Percentiles rank a stretch among this genome's conserved stretches.
Evolutionary conservation across 2,888 invertebrate genomes (phyloP).

Genomic region (Ryuthela nishihirai): DNA sequence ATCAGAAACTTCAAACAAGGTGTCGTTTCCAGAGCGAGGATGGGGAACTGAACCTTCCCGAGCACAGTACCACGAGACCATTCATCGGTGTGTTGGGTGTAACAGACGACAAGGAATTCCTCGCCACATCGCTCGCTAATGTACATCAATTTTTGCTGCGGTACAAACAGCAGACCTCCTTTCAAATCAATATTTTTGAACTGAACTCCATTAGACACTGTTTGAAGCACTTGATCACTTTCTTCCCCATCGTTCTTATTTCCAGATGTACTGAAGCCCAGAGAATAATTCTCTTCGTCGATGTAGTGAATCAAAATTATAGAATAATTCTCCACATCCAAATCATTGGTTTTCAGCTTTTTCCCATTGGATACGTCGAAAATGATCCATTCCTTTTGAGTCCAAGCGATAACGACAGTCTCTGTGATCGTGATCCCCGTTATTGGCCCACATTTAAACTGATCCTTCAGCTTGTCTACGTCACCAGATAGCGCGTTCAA

Average conservation of each 20-base stretch:
- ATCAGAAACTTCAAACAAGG: conserved; percentile 9
- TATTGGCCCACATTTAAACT: conserved; percentile 58
- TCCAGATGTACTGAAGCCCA: conserved; percentile 9
- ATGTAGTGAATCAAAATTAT: conserved; percentile 21
- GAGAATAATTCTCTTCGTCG: conserved; percentile 11
- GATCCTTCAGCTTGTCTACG: conserved; percentile 68
- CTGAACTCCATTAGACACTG: conserved; percentile 2
- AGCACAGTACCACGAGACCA: conserved; percentile 6
- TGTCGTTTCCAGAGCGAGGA: conserved; percentile 20
- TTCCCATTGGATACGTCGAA: conserved; percentile 55
- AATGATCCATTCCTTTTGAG: conserved; percentile 66
- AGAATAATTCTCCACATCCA: conserved; percentile 19
- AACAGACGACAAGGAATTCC: conserved; percentile 5
- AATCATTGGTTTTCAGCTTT: conserved; percentile 8
- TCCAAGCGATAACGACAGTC: conserved; percentile 71
- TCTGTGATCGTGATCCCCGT: conserved; percentile 64
- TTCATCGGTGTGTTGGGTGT: conserved; percentile 9
- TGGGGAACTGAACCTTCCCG: not conserved
- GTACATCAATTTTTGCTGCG: conserved; percentile 13
- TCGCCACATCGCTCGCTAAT: conserved; percentile 12
- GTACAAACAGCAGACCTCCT: conserved; percentile 17
- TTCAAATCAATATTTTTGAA: conserved; percentile 16
- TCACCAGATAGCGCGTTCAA: conserved; percentile 93
- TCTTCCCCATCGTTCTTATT: conserved; percentile 23
- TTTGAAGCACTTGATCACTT: conserved; percentile 17